Conservation (phyloP, 2,888 invertebrate species). For the Macrosiphum euphorbiae region DNA sequence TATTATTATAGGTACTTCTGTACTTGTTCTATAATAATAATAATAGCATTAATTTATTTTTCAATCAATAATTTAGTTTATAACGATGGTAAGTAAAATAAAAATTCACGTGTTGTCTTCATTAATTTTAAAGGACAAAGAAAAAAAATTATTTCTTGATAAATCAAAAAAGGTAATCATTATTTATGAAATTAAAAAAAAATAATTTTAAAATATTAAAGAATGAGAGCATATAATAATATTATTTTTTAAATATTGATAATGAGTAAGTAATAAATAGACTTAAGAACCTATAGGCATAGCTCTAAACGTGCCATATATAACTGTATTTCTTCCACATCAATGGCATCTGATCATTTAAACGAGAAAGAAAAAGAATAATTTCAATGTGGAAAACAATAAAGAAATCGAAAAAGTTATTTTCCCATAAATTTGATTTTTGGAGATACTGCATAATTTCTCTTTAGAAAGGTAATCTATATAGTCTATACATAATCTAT, state of each 20-base stretch:
- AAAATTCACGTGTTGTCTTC: neutral
- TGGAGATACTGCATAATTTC: neutral
- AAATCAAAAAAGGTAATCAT: neutral
- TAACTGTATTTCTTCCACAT: neutral
- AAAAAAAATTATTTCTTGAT: neutral
- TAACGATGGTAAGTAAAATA: neutral
- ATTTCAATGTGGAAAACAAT: neutral
- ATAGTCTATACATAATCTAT: neutral
- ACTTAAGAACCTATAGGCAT: too few relatives aligned
- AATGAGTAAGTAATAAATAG: neutral
- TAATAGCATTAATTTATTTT: neutral
- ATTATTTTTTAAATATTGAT: neutral
- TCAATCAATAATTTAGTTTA: slow-evolving; percentile 1
- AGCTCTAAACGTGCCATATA: neutral
- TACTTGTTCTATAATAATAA: neutral
- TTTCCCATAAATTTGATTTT: neutral
- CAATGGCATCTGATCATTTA: neutral
- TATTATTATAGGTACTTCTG: neutral
- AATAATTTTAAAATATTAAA: neutral
- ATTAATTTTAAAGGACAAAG: neutral
- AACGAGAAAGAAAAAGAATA: neutral
- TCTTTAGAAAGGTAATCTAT: neutral
- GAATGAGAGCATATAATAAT: neutral
- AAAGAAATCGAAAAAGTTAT: neutral
- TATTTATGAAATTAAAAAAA: neutral